Evolutionary conservation across 1,140 invertebrate species (phyloP), one percentile per base, ranked within the genome.

Genomic region (Philopotamus ludificatus): DNA sequence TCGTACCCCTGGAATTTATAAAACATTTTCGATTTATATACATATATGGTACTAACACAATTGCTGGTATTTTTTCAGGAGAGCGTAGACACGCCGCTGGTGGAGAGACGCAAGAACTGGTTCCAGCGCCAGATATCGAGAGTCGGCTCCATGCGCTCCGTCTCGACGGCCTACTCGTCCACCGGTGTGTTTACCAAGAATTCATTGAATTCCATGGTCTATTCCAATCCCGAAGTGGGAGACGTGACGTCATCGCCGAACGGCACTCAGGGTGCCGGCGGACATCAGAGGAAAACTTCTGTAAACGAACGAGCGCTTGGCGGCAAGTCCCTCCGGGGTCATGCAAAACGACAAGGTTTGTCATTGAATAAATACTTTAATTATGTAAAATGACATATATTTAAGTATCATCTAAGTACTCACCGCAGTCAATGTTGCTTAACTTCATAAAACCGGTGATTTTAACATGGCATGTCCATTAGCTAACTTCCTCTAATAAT

Each of bases 71-170:
- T 15, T 47, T 76, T 71, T 8, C 72, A 93, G 90, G 91, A 93
- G 76, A 93, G 91, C 73, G 91, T 94, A 0, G 91, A 93, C 70
- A 93, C 91, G 0, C 91, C 91, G 1, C 80, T 94, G 69, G 90
- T 91, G 7, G 89, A 92, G 72, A 74, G 90, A 49, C 77, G 90
- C n/a, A 92, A 92, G 74, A 93, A 91, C 75, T 94, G 91, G 91
- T 87, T 94, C 61, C 88, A 89, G 60, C 81, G 91, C 20, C 89
- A 91, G 73, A 88, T 93, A 34, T 91, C 88, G 2, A 78, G 90
- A 68, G 89, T 92, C 84, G 90, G 90, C 1, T 92, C 90, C 0
- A 85, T 91, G 15, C 81, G 91, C 2, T 92, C 90, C 20, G 89
- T 90, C 0, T 91, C 89, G 0, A 92, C 90, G 0, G 89, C 89